These are phyloP conservation scores for Dicrurus megarhynchus DNA, from an alignment of 2,113 vertebrate species.

Conservation along the genomic window DNA sequence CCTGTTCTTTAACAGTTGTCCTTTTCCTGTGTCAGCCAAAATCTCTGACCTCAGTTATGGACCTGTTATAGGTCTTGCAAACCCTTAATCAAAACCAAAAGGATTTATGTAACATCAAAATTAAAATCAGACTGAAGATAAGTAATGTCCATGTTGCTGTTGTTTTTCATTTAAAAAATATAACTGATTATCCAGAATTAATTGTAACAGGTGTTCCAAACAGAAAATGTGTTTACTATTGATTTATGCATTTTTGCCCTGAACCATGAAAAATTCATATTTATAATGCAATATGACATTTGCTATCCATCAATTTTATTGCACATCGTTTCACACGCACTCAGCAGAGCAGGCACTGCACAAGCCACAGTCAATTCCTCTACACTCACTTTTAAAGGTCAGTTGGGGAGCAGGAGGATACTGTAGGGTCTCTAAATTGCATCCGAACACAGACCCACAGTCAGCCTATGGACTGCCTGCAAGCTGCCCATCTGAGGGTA, in stretches of 20 bases:
- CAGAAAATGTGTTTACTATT: background rate
- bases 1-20: background rate
- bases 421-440: background rate
- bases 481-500: background rate
- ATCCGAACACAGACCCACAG: background rate
- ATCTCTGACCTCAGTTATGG: background rate
- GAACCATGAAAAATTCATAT: constrained; percentile 20
- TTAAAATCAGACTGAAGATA: background rate
- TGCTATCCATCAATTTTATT: constrained; percentile 18
- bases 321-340: background rate
- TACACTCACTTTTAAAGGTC: background rate
- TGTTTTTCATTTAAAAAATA: constrained; percentile 3
- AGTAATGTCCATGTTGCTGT: background rate
- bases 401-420: background rate
- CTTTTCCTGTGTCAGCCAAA: background rate
- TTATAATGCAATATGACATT: constrained; percentile 30
- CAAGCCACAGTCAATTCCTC: background rate
- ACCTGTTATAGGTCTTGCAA: background rate
- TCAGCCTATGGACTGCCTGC: background rate
- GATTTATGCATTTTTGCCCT: constrained; percentile 10
- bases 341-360: background rate
- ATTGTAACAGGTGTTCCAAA: constrained; percentile 31
- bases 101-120: background rate
- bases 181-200: constrained; percentile 1
- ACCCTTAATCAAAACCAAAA: background rate